Conservation (phyloP, 2,888 invertebrate genomes). For the Bimastos eiseni region DNA sequence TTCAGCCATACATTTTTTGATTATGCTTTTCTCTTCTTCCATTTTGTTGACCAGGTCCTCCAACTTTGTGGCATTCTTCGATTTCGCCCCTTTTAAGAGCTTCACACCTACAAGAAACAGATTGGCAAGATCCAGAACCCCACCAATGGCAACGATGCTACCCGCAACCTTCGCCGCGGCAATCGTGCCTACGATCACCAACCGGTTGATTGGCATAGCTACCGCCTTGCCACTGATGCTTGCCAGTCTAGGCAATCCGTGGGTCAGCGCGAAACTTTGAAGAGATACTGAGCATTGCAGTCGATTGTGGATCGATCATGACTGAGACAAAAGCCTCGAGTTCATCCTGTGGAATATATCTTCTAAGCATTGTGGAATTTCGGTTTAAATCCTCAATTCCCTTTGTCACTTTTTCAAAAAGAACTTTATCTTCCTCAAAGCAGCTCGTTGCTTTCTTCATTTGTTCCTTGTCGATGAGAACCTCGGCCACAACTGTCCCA, state of each 20-base stretch:
- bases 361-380: background rate
- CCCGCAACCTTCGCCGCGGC: background rate
- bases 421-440: background rate
- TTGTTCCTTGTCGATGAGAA: background rate
- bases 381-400: background rate
- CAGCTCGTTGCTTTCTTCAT: background rate
- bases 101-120: background rate
- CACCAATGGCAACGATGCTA: background rate
- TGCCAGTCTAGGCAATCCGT: background rate
- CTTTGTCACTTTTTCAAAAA: background rate
- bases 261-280: background rate
- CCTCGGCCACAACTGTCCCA: background rate
- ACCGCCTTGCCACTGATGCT: conserved; percentile 18
- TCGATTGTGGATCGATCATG: conserved; percentile 9
- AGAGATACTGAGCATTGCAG: background rate
- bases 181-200: background rate
- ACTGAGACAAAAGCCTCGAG: background rate
- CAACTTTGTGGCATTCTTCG: conserved; percentile 2
- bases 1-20: background rate
- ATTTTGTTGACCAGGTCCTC: conserved; percentile 1
- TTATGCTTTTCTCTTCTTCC: background rate
- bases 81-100: background rate
- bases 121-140: background rate
- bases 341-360: conserved; percentile 17
- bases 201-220: background rate